A percentile compares a stretch with the other conserved stretches of the same genome.
Evolutionary conservation across 2,888 invertebrate genomes (phyloP).

Genomic region (Cloeon dipterum): DNA sequence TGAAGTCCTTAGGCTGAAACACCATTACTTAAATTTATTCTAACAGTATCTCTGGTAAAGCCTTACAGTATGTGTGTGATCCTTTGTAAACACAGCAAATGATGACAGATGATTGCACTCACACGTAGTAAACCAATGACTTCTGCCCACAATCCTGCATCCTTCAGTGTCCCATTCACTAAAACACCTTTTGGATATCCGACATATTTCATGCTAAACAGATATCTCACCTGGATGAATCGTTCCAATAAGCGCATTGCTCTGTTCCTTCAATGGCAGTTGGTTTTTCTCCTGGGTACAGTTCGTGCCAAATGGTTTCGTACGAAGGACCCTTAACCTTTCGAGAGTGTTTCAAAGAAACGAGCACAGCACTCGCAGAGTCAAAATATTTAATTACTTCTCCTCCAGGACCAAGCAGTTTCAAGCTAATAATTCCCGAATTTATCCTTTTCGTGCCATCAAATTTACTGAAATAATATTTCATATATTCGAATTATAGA

Average conservation of each 20-base stretch:
- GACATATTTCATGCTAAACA: not conserved
- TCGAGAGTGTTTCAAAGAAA: not conserved
- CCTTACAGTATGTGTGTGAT: conserved; percentile 13
- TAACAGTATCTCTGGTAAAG: not conserved
- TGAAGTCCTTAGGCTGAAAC: conserved; percentile 10
- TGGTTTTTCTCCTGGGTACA: conserved; percentile 6
- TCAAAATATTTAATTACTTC: not conserved
- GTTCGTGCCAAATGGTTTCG: conserved; percentile 3
- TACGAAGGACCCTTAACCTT: not conserved
- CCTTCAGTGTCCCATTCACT: conserved; percentile 12
- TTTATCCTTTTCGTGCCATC: conserved; percentile 2
- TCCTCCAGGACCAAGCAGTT: not conserved
- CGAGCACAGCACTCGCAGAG: not conserved
- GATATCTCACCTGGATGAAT: not conserved
- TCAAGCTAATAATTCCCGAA: conserved; percentile 3
- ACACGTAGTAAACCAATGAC: conserved; percentile 16
- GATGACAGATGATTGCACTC: conserved; percentile 18
- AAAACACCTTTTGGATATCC: not conserved
- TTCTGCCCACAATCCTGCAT: conserved; percentile 12
- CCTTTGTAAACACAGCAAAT: conserved; percentile 19
- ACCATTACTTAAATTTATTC: too few relatives aligned
- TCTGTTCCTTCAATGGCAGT: conserved; percentile 6
- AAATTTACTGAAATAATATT: not conserved
- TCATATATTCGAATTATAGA: too few relatives aligned
- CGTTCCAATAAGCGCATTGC: conserved; percentile 6